These are phyloP conservation scores for Pollenia labialis DNA, from an alignment of 2,888 invertebrate species.

Conservation along the genomic window DNA sequence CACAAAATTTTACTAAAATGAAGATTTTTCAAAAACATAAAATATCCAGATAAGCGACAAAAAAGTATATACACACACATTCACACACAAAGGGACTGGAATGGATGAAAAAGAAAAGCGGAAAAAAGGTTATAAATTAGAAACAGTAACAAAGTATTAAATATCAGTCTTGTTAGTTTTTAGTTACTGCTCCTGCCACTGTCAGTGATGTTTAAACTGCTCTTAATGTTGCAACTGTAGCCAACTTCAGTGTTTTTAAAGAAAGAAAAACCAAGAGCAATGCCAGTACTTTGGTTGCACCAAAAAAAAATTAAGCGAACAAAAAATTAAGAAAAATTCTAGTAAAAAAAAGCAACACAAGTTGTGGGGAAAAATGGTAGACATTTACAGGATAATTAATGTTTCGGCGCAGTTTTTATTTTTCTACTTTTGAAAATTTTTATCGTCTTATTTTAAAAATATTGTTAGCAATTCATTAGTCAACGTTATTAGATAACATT, in stretches of 20 bases:
- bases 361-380: conserved; percentile 22
- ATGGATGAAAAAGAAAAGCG: background rate
- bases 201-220: background rate
- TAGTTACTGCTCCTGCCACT: conserved; percentile 28
- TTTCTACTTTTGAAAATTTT: background rate
- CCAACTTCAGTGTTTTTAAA: conserved; percentile 33
- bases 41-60: background rate
- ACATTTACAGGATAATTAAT: conserved; percentile 68
- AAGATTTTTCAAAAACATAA: conserved; percentile 42
- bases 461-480: conserved; percentile 30
- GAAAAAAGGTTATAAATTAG: conserved; percentile 50
- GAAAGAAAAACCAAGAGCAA: background rate
- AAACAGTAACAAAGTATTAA: conserved; percentile 59
- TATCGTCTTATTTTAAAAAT: background rate
- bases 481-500: conserved; percentile 55
- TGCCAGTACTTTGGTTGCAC: conserved; percentile 2
- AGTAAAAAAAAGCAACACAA: background rate
- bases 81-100: background rate
- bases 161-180: conserved; percentile 64
- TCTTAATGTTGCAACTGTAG: conserved; percentile 23
- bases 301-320: conserved; percentile 20
- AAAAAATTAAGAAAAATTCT: conserved; percentile 38
- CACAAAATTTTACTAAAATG: conserved; percentile 66
- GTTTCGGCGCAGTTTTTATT: conserved; percentile 47
- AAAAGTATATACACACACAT: background rate